phyloP scores from a whole-genome alignment of 2,113 vertebrate species.

The Mobula hypostoma region DNA sequence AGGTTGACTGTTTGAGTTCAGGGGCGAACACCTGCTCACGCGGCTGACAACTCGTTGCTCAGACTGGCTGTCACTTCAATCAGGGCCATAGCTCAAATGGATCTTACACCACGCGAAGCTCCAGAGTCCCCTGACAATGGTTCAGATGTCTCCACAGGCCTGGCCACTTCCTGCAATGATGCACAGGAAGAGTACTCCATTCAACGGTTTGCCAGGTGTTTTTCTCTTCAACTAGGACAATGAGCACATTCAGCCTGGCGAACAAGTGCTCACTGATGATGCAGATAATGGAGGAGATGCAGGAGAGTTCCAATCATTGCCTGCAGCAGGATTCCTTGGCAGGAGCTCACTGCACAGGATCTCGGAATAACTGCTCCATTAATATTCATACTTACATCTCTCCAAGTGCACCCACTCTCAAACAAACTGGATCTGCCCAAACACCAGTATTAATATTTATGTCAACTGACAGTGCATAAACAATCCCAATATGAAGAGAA shows the following conservation, averaged over 20 bases:
- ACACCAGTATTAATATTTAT: background rate
- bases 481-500: background rate
- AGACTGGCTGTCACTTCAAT: background rate
- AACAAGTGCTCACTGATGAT: background rate
- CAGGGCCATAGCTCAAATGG: background rate
- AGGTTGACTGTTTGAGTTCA: background rate
- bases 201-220: background rate
- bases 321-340: background rate
- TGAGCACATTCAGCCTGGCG: background rate
- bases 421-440: background rate
- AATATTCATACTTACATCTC: background rate
- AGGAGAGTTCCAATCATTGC: background rate
- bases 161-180: background rate
- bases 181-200: background rate
- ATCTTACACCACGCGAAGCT: background rate
- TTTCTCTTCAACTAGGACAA: background rate
- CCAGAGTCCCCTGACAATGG: background rate
- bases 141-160: background rate
- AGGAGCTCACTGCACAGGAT: background rate
- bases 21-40: background rate
- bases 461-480: background rate
- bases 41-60: background rate
- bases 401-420: background rate
- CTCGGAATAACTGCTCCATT: background rate
- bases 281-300: background rate